A percentile compares a stretch with the other conserved stretches of the same genome.
phyloP scores from a whole-genome alignment of 2,797 vertebrate genomes.

The Acanthurus leucopareius region DNA sequence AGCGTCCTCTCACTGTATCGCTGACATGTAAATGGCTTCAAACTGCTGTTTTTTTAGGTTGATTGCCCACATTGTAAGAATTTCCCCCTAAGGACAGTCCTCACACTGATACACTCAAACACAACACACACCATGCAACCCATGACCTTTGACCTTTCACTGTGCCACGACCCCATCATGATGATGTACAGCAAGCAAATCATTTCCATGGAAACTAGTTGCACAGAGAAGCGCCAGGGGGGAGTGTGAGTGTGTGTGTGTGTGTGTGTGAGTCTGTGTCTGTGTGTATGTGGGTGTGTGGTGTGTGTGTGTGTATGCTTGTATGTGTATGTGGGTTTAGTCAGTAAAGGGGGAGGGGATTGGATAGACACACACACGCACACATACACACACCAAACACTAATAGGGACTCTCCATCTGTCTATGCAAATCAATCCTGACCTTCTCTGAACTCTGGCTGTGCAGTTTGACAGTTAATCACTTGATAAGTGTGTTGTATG shows the following conservation, averaged over 20 bases:
- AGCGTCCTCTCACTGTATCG: slow-evolving; percentile 1
- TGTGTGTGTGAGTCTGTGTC: slow-evolving; percentile 24
- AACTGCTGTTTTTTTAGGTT: slow-evolving; percentile 23
- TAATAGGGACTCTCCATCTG: slow-evolving; percentile 80
- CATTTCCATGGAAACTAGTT: slow-evolving; percentile 77
- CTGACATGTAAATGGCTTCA: slow-evolving; percentile 13
- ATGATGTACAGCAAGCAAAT: slow-evolving; percentile 79
- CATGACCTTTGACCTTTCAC: slow-evolving; percentile 75
- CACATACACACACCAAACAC: slow-evolving; percentile 32
- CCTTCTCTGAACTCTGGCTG: slow-evolving; percentile 80
- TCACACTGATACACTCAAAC: slow-evolving; percentile 44
- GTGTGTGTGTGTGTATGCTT: too few relatives aligned
- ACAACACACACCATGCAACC: slow-evolving; percentile 50
- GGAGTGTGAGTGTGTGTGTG: slow-evolving; percentile 38
- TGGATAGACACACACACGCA: slow-evolving; percentile 30
- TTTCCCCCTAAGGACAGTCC: slow-evolving; percentile 49
- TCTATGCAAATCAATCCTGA: slow-evolving; percentile 82
- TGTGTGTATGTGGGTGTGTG: too few relatives aligned
- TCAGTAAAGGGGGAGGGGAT: slow-evolving; percentile 19
- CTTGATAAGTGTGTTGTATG: slow-evolving; percentile 74
- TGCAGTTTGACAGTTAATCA: slow-evolving; percentile 83
- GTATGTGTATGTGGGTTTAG: background rate
- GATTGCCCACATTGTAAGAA: slow-evolving; percentile 35
- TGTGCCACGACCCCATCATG: slow-evolving; percentile 74
- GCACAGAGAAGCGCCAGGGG: slow-evolving; percentile 61